Evolutionary conservation across 2,113 vertebrate genomes (phyloP).

Genomic region (Agapornis roseicollis): DNA sequence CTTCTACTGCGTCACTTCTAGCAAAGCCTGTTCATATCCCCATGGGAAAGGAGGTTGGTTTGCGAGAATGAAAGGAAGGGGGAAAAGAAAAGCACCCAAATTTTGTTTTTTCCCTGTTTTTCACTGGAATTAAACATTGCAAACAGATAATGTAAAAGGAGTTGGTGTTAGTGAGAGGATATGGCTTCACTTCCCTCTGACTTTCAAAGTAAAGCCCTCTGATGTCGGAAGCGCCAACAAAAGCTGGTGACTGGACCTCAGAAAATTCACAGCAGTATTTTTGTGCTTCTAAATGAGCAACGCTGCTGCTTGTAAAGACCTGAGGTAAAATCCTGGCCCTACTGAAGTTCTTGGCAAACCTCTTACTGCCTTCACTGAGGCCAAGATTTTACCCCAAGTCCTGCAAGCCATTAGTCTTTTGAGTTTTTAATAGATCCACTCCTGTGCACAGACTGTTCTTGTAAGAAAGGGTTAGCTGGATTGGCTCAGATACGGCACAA

Average conservation of each 20-base stretch:
- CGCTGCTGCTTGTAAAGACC: slow-evolving; percentile 8
- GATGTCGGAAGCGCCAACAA: not conserved
- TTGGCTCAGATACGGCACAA: not conserved
- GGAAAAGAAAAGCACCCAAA: not conserved
- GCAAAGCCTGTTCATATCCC: not conserved
- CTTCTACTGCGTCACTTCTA: not conserved
- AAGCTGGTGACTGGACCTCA: not conserved
- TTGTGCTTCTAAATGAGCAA: slow-evolving; percentile 29
- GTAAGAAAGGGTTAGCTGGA: slow-evolving; percentile 41
- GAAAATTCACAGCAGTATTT: slow-evolving; percentile 39
- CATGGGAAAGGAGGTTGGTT: not conserved
- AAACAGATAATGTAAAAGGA: not conserved
- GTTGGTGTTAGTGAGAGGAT: not conserved
- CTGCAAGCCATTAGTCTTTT: slow-evolving; percentile 28
- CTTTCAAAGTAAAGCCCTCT: not conserved
- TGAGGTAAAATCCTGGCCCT: slow-evolving; percentile 45
- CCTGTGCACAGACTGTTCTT: not conserved
- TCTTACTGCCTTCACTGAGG: slow-evolving; percentile 14
- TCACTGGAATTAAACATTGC: not conserved
- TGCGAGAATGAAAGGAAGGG: not conserved
- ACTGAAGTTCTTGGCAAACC: slow-evolving; percentile 46
- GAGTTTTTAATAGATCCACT: slow-evolving; percentile 12
- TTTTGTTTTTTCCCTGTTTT: not conserved
- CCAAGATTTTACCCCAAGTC: slow-evolving; percentile 29
- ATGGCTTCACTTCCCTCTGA: not conserved